Percentiles rank a stretch among this genome's conserved stretches.
Evolutionary conservation across 2,113 vertebrate species (phyloP).

Genomic region (Carlito syrichta): DNA sequence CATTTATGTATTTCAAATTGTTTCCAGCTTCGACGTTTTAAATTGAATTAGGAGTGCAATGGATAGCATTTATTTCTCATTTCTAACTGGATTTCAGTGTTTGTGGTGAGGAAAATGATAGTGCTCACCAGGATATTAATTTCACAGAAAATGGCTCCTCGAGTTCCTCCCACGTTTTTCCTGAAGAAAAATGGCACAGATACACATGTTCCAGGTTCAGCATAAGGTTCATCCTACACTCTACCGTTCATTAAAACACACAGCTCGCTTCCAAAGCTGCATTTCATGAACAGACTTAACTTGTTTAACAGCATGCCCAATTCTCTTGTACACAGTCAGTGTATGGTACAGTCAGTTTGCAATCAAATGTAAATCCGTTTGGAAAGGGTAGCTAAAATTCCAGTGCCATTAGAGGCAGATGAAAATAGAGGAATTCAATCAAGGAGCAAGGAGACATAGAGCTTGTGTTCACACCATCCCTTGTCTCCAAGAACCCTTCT

Average conservation of each 20-base stretch:
- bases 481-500: neutral
- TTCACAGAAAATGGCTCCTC: conserved; percentile 71
- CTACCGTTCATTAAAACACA: conserved; percentile 55
- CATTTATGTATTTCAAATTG: conserved; percentile 64
- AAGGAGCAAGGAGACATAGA: conserved; percentile 37
- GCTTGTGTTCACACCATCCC: neutral
- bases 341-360: neutral
- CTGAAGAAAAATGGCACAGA: conserved; percentile 42
- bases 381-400: conserved; percentile 36
- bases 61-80: conserved; percentile 58
- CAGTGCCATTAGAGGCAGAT: conserved; percentile 47
- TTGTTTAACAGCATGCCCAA: conserved; percentile 41
- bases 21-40: conserved; percentile 40
- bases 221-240: conserved; percentile 6
- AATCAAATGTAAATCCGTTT: conserved; percentile 29
- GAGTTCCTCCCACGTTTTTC: conserved; percentile 54
- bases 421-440: conserved; percentile 22
- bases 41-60: conserved; percentile 64
- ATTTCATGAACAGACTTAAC: conserved; percentile 44
- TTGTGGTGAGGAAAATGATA: conserved; percentile 56
- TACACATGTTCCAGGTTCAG: neutral
- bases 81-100: conserved; percentile 78
- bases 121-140: conserved; percentile 74
- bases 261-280: conserved; percentile 59
- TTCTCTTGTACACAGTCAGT: neutral